Conservation (phyloP, 1,140 invertebrate genomes). For the Nilaparvata lugens region DNA sequence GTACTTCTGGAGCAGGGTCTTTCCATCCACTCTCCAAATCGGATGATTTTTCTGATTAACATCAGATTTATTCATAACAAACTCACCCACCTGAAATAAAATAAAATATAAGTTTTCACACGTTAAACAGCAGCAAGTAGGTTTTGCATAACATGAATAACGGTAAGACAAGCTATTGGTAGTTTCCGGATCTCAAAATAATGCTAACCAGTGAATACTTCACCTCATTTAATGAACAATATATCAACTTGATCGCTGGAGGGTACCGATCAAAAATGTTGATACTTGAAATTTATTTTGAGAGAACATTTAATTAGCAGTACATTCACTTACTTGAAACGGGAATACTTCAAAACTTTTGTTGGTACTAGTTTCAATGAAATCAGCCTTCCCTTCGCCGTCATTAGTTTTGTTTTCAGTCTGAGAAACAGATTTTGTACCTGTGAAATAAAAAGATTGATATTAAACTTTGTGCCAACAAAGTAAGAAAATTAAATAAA, state of each 20-base stretch:
- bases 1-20: conserved; percentile 76
- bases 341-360: background rate
- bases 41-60: conserved; percentile 63
- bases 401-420: background rate
- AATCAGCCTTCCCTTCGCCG: background rate
- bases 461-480: too few relatives aligned
- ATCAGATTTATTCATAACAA: conserved; percentile 71
- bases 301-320: too few relatives aligned
- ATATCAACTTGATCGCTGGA: too few relatives aligned
- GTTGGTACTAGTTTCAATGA: background rate
- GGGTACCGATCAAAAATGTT: too few relatives aligned
- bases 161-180: too few relatives aligned
- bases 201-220: too few relatives aligned
- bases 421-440: background rate
- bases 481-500: too few relatives aligned
- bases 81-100: conserved; percentile 63
- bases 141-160: background rate
- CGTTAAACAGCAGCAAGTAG: background rate
- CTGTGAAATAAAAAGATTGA: background rate
- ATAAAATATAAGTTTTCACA: background rate
- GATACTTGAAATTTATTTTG: too few relatives aligned
- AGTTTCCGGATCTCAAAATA: too few relatives aligned
- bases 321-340: background rate
- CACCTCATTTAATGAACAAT: too few relatives aligned
- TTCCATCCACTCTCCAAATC: conserved; percentile 81